phyloP scores from a whole-genome alignment of 2,888 invertebrate genomes.

The Esperia sulphurella region DNA sequence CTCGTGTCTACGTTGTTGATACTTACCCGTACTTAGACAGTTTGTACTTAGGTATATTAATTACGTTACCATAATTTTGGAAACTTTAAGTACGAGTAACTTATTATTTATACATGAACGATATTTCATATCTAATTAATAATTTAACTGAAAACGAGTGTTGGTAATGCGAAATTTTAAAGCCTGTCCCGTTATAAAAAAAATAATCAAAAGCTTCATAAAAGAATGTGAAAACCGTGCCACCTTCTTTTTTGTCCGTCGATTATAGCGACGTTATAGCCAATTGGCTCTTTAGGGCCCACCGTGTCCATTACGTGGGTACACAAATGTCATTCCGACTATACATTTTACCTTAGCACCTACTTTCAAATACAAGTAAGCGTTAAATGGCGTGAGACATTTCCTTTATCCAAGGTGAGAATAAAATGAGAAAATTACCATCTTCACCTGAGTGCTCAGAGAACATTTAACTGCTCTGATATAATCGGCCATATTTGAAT shows the following conservation, averaged over 20 bases:
- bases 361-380: slow-evolving; percentile 12
- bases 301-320: slow-evolving; percentile 8
- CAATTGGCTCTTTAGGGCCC: slow-evolving; percentile 7
- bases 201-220: too few relatives aligned
- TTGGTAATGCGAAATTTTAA: too few relatives aligned
- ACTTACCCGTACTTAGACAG: not conserved
- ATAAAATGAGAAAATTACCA: slow-evolving; percentile 53
- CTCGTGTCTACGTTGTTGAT: not conserved
- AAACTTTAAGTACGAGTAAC: too few relatives aligned
- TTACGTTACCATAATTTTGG: too few relatives aligned
- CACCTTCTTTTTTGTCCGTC: slow-evolving; percentile 3
- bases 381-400: slow-evolving; percentile 32
- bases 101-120: too few relatives aligned
- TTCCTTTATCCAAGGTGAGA: slow-evolving; percentile 33
- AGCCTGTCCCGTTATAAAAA: too few relatives aligned
- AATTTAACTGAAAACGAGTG: too few relatives aligned
- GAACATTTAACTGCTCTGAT: slow-evolving; percentile 60
- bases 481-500: slow-evolving; percentile 75
- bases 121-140: too few relatives aligned
- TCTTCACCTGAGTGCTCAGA: slow-evolving; percentile 48
- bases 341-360: slow-evolving; percentile 6
- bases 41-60: not conserved
- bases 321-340: slow-evolving; percentile 10
- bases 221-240: not conserved
- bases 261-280: slow-evolving; percentile 10